Evolutionary conservation across 1,140 invertebrate species (phyloP), one percentile per base, ranked within the genome.

Genomic region (Drosophila lacteicornis): DNA sequence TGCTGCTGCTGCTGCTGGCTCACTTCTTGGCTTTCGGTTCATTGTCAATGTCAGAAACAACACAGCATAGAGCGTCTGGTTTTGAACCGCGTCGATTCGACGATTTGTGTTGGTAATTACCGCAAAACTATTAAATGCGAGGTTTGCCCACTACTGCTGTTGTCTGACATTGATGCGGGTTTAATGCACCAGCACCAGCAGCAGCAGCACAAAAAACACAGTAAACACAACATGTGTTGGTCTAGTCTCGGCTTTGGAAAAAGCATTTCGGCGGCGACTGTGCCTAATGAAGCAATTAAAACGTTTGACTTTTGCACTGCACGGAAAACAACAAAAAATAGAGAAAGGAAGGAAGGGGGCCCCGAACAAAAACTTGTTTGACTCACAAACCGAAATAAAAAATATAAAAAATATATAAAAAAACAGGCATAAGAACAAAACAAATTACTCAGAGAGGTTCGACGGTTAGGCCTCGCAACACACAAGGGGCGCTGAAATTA

Each of bases 101-200:
- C 81, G 81, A 68, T 82, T 69, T 82, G 65, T 79, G 59, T 74
- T 86, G 85, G 83, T 82, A 86, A 86, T 86, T 86, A 82, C 80
- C 66, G 53, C 61, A 65, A 50, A 76, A 74, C 58, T 43, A 61
- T 60, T 66, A 77, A 71, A 70, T 77, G 40, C 51, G 53, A 75
- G 47, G 40, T 75, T 73, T 66, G 49, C 62, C 22, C 60, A 42
- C 43, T 66, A 51, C 42, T 63, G 57, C 42, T 63, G 70, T 58
- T 65, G 75, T 60, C 75, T 85, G 79, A 79, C 82, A 85, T 86
- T 86, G 82, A 82, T 86, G 79, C 82, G 79, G 79, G 83, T 86
- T 86, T 82, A 86, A 80, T 86, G 83, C 82, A 86, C 79, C 79
- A 55, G 38, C 22, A 45, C 43, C 46, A 53, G 45, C 33, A 51